Percentiles rank a stretch among this genome's conserved stretches.
Evolutionary conservation across 1,140 invertebrate genomes (phyloP).

Genomic region (Mactra quadrangularis): DNA sequence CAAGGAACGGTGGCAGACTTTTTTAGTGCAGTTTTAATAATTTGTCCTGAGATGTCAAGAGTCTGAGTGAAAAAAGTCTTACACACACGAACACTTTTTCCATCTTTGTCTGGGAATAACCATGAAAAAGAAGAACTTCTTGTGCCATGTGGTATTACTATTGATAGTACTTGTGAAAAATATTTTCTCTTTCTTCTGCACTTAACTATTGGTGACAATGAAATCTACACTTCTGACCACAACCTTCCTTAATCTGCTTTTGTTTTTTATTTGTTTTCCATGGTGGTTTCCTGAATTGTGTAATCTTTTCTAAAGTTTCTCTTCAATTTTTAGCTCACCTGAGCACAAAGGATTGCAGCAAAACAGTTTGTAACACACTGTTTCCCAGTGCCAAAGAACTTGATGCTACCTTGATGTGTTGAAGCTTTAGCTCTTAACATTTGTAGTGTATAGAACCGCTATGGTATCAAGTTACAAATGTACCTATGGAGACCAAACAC

Average conservation of each 20-base stretch:
- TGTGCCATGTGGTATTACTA: constrained; percentile 9
- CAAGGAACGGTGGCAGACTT: constrained; percentile 1
- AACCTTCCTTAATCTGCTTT: constrained; percentile 8
- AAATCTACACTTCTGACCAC: constrained; percentile 22
- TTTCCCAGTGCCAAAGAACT: too few relatives aligned
- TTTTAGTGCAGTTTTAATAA: constrained; percentile 16
- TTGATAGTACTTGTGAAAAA: constrained; percentile 38
- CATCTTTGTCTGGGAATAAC: constrained; percentile 8
- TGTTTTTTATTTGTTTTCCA: neutral
- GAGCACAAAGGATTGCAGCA: too few relatives aligned
- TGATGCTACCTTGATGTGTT: too few relatives aligned
- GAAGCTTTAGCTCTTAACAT: too few relatives aligned
- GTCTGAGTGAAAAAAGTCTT: constrained; percentile 43
- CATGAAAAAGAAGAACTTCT: constrained; percentile 9
- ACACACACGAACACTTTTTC: constrained; percentile 16
- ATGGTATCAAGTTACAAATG: too few relatives aligned
- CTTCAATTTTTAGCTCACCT: too few relatives aligned
- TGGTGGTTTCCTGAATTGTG: too few relatives aligned
- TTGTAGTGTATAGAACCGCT: too few relatives aligned
- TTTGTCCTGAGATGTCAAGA: constrained; percentile 29
- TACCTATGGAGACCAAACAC: too few relatives aligned
- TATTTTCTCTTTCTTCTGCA: constrained; percentile 1
- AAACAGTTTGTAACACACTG: too few relatives aligned
- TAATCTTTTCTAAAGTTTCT: too few relatives aligned
- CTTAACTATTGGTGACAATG: constrained; percentile 10